phyloP scores from a whole-genome alignment of 2,888 invertebrate species.

The Gisinianus flammeolus region DNA sequence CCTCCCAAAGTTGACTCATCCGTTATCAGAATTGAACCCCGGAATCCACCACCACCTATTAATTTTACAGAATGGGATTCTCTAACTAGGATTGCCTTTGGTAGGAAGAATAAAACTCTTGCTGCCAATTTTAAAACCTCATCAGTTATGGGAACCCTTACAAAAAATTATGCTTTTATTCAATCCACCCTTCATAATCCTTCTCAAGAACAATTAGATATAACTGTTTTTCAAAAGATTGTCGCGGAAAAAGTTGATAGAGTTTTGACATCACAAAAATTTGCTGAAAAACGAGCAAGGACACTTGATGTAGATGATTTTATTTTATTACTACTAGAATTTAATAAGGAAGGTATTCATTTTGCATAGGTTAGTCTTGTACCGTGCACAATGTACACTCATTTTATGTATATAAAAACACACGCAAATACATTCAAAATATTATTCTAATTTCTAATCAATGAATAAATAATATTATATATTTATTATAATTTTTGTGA shows the following conservation, averaged over 20 bases:
- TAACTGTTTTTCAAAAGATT: constrained; percentile 43
- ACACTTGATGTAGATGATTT: constrained; percentile 98
- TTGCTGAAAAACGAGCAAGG: constrained; percentile 81
- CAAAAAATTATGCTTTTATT: constrained; percentile 71
- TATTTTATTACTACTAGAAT: constrained; percentile 68
- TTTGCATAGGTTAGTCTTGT: no score
- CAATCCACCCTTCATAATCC: constrained; percentile 9
- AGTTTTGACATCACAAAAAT: constrained; percentile 72
- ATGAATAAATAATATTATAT: no score
- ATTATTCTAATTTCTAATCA: no score
- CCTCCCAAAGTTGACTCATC: constrained; percentile 99
- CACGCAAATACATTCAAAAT: no score
- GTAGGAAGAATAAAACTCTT: constrained; percentile 95
- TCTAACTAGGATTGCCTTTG: constrained; percentile 90
- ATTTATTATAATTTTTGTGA: no score
- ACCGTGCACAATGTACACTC: no score
- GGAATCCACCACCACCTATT: constrained; percentile 94
- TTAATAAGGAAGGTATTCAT: constrained; percentile 92
- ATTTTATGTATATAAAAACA: no score
- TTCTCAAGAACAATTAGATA: constrained; percentile 5
- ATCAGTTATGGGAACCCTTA: constrained; percentile 80
- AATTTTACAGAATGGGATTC: constrained; percentile 99
- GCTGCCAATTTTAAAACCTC: constrained; percentile 86
- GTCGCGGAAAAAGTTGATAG: constrained; percentile 78
- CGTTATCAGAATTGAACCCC: constrained; percentile 96